A percentile compares a stretch with the other conserved stretches of the same genome.
These are phyloP conservation scores for Drosophila elegans DNA, from an alignment of 1,140 invertebrate species.

Conservation along the genomic window DNA sequence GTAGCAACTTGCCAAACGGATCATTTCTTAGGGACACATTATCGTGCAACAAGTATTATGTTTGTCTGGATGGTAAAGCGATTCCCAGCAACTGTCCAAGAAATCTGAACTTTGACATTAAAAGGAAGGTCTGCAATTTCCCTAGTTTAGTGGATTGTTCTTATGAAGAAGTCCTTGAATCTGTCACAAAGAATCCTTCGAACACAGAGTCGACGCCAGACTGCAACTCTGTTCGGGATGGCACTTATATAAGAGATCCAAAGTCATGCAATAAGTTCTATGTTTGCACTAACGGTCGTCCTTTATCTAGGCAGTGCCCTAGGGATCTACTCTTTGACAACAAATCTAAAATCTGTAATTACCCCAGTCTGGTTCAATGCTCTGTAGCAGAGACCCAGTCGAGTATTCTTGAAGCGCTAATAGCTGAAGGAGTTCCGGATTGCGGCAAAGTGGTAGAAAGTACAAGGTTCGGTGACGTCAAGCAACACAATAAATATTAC, in stretches of 20 bases:
- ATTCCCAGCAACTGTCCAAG: constrained; percentile 40
- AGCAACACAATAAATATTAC: constrained; percentile 55
- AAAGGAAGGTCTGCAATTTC: constrained; percentile 61
- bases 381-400: background rate
- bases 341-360: constrained; percentile 35
- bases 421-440: background rate
- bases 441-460: constrained; percentile 30
- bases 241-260: constrained; percentile 36
- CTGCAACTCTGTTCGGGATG: constrained; percentile 34
- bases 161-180: background rate
- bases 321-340: constrained; percentile 51
- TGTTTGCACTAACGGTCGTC: constrained; percentile 47
- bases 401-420: background rate
- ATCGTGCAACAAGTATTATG: constrained; percentile 44
- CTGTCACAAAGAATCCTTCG: background rate
- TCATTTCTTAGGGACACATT: constrained; percentile 30
- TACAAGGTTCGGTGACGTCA: constrained; percentile 22
- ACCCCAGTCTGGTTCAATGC: constrained; percentile 46
- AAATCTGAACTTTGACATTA: constrained; percentile 52
- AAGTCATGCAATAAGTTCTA: constrained; percentile 60
- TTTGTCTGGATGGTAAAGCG: constrained; percentile 42
- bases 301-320: constrained; percentile 51
- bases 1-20: constrained; percentile 36
- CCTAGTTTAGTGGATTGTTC: constrained; percentile 53
- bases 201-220: constrained; percentile 3